These are phyloP conservation scores for Serilophus lunatus DNA, from an alignment of 2,113 vertebrate genomes.

Conservation along the genomic window DNA sequence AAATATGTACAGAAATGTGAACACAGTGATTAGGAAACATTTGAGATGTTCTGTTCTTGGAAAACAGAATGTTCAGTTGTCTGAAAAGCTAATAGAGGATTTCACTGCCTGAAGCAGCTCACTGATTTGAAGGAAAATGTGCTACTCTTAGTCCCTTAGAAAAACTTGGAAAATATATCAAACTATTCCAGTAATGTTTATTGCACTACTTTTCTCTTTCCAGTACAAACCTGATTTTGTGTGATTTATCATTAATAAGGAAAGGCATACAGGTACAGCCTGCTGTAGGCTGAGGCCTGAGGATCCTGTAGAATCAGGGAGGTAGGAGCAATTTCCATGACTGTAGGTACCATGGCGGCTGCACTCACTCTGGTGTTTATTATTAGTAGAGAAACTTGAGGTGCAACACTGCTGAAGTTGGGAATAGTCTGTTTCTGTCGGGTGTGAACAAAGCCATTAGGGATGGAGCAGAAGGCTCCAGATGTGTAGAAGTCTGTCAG, in stretches of 20 bases:
- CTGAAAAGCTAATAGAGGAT: not conserved
- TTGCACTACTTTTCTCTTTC: not conserved
- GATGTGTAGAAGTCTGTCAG: not conserved
- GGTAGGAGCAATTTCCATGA: not conserved
- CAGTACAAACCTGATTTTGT: not conserved
- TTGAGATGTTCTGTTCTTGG: not conserved
- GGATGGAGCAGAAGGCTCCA: not conserved
- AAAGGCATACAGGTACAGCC: not conserved
- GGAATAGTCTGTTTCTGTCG: not conserved
- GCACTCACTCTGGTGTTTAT: not conserved
- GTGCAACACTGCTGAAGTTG: not conserved
- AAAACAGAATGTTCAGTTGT: not conserved
- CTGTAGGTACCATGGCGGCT: not conserved
- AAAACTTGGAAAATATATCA: not conserved
- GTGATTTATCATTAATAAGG: fast-evolving
- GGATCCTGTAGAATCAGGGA: not conserved
- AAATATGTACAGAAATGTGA: not conserved
- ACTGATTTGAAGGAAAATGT: not conserved
- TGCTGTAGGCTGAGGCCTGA: not conserved
- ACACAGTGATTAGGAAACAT: fast-evolving
- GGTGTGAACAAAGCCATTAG: not conserved
- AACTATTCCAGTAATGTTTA: not conserved
- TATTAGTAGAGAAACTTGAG: not conserved
- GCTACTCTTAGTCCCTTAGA: not conserved
- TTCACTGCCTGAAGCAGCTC: not conserved